Evolutionary conservation across 2,113 vertebrate genomes (phyloP).

Genomic region (Cathartes aura): DNA sequence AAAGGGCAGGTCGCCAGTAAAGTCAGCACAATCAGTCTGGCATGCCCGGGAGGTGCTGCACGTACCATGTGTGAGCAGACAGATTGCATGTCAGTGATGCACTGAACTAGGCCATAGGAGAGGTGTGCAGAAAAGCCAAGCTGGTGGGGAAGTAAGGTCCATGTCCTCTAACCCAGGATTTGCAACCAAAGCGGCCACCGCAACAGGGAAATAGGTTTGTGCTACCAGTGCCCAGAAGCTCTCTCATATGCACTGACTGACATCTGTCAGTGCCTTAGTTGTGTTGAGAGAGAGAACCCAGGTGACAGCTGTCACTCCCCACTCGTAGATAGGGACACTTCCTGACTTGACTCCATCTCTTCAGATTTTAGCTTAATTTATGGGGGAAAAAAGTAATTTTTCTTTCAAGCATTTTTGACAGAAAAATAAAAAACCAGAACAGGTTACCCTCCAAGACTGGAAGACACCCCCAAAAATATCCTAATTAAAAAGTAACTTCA

Average conservation of each 20-base stretch:
- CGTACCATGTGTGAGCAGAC: neutral
- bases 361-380: neutral
- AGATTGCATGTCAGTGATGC: neutral
- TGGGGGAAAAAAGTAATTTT: neutral
- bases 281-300: neutral
- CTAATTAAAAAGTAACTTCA: neutral
- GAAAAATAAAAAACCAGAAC: neutral
- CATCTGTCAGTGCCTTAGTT: neutral
- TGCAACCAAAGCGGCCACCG: neutral
- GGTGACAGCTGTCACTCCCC: neutral
- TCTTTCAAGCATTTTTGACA: neutral
- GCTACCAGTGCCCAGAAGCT: neutral
- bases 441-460: neutral
- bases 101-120: neutral
- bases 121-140: neutral
- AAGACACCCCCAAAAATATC: neutral
- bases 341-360: neutral
- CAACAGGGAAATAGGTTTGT: neutral
- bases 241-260: neutral
- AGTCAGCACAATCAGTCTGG: neutral
- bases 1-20: neutral
- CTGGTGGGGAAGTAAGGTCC: neutral
- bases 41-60: neutral
- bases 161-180: neutral
- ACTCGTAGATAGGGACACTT: neutral